A percentile compares a stretch with the other conserved stretches of the same genome.
Evolutionary conservation across 1,140 invertebrate genomes (phyloP).

Genomic region (Antheraea pernyi): DNA sequence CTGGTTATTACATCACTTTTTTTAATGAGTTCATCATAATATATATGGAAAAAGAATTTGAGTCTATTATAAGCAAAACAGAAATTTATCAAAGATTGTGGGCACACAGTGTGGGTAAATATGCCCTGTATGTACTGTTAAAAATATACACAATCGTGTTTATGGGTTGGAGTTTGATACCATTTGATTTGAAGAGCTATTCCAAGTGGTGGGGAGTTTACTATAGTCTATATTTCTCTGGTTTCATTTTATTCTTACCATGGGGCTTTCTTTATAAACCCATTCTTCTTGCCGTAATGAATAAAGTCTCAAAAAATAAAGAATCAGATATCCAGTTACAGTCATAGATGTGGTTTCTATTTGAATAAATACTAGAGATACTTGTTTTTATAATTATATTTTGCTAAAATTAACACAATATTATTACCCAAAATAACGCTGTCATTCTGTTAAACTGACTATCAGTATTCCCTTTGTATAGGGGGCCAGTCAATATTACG

Average conservation of each 20-base stretch:
- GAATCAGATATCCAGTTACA: background rate
- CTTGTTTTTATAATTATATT: no score
- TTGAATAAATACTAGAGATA: no score
- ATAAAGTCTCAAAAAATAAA: background rate
- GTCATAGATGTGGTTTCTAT: no score
- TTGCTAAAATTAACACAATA: no score
- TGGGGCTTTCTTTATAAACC: slow-evolving; percentile 64
- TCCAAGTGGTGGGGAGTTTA: slow-evolving; percentile 64
- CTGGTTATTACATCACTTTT: slow-evolving; percentile 95
- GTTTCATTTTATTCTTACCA: slow-evolving; percentile 62
- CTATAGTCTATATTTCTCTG: slow-evolving; percentile 58
- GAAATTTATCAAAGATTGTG: slow-evolving; percentile 73
- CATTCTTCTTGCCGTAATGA: background rate
- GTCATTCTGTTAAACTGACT: no score
- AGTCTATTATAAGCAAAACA: slow-evolving; percentile 77
- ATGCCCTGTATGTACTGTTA: slow-evolving; percentile 80
- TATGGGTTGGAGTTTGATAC: slow-evolving; percentile 91
- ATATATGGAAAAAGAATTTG: slow-evolving; percentile 89
- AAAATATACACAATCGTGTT: slow-evolving; percentile 89
- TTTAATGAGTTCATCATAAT: slow-evolving; percentile 95
- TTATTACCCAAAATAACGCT: no score
- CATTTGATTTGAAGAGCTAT: slow-evolving; percentile 88
- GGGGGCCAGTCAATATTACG: no score
- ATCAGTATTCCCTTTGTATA: no score
- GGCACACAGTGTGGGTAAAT: slow-evolving; percentile 46